Evolutionary conservation across 2,888 invertebrate species (phyloP).

Genomic region (Sphinx pinastri): DNA sequence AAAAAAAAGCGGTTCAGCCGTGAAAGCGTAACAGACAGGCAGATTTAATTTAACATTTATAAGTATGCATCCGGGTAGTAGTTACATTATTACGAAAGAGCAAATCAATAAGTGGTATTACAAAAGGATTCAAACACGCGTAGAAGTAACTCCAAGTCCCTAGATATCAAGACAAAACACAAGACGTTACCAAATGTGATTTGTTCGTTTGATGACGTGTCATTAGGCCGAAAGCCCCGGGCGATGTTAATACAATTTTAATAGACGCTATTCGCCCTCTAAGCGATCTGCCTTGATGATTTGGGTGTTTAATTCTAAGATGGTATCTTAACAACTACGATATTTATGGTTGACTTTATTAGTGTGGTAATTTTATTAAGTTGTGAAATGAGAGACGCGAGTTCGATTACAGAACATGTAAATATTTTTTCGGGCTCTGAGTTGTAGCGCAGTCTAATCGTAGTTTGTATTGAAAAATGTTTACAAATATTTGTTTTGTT

Average conservation of each 20-base stretch:
- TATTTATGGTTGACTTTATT: conserved; percentile 13
- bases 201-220: conserved; percentile 54
- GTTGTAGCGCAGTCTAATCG: too few relatives aligned
- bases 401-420: not conserved
- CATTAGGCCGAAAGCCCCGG: conserved; percentile 55
- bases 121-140: too few relatives aligned
- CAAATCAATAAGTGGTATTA: too few relatives aligned
- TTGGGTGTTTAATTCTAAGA: conserved; percentile 16
- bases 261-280: conserved; percentile 47
- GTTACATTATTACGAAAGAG: too few relatives aligned
- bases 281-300: conserved; percentile 19
- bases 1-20: too few relatives aligned
- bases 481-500: too few relatives aligned
- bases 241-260: conserved; percentile 63
- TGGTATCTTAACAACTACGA: not conserved
- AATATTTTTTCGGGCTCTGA: not conserved
- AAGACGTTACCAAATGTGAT: conserved; percentile 40
- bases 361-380: not conserved
- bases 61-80: too few relatives aligned
- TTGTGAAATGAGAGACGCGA: not conserved
- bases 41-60: too few relatives aligned
- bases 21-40: too few relatives aligned
- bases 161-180: conserved; percentile 2
- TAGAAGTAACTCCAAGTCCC: not conserved
- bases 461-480: too few relatives aligned